These are phyloP conservation scores for Spea hammondii DNA, from an alignment of 2,797 vertebrate genomes.

Conservation along the genomic window DNA sequence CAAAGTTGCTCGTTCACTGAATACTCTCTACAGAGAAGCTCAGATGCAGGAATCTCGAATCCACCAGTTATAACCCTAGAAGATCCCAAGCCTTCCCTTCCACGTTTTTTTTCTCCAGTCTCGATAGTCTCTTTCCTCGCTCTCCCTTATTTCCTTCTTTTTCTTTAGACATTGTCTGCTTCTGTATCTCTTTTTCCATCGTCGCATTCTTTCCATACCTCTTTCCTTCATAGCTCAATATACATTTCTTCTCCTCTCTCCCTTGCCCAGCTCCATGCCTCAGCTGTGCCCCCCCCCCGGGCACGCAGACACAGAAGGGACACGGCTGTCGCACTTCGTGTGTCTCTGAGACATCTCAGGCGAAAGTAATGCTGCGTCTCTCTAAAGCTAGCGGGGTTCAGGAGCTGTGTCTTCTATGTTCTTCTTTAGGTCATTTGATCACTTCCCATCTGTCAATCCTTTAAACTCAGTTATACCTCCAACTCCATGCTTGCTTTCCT, in stretches of 20 bases:
- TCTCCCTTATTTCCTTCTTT: not conserved
- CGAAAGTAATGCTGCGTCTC: constrained; percentile 28
- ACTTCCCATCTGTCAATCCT: not conserved
- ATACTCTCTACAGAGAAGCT: no score
- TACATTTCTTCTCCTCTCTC: not conserved
- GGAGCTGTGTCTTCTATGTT: no score
- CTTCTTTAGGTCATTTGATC: not conserved
- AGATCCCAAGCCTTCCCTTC: not conserved
- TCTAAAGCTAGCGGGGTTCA: no score
- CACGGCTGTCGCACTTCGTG: constrained; percentile 20
- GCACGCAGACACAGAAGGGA: constrained; percentile 18
- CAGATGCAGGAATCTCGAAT: not conserved
- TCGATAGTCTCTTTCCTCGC: not conserved
- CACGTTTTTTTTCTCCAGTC: not conserved
- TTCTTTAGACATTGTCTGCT: not conserved
- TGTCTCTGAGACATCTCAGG: constrained; percentile 33
- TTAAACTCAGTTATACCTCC: not conserved
- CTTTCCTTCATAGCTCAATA: not conserved
- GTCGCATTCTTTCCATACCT: not conserved
- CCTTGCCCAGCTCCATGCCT: constrained; percentile 26
- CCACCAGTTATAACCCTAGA: not conserved
- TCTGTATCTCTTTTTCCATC: not conserved
- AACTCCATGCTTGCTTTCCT: not conserved
- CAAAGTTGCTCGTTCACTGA: no score
- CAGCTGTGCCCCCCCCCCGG: constrained; percentile 42